Evolutionary conservation across 1,140 invertebrate genomes (phyloP).

Genomic region (Bombus balteatus): DNA sequence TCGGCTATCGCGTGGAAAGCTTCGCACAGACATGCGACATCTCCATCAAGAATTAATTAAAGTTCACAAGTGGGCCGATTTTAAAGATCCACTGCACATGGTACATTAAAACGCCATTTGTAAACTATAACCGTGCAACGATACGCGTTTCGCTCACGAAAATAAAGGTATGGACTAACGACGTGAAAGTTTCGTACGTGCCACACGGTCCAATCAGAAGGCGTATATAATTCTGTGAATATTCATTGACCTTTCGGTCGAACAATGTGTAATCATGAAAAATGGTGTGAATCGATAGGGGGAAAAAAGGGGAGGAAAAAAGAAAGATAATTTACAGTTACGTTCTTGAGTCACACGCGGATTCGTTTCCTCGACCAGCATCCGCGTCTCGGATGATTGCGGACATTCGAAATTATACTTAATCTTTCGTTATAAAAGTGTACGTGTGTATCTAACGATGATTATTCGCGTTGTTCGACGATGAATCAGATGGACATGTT

Average conservation of each 20-base stretch:
- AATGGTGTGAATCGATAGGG: background rate
- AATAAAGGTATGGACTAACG: conserved; percentile 57
- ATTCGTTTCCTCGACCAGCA: conserved; percentile 32
- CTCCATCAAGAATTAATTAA: background rate
- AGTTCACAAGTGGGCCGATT: background rate
- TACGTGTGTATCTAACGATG: conserved; percentile 25
- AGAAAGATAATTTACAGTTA: conserved; percentile 60
- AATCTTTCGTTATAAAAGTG: conserved; percentile 54
- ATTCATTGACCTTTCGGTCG: conserved; percentile 52
- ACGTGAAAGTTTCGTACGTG: conserved; percentile 60
- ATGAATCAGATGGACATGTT: conserved; percentile 40
- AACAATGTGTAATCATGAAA: conserved; percentile 35
- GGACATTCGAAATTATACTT: conserved; percentile 54
- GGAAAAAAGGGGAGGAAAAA: conserved; percentile 8
- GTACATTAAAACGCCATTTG: background rate
- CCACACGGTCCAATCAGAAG: background rate
- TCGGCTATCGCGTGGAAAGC: background rate
- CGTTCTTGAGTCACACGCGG: conserved; percentile 28
- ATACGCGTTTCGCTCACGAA: conserved; percentile 39
- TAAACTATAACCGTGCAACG: background rate
- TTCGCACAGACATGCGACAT: background rate
- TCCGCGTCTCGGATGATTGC: conserved; percentile 15
- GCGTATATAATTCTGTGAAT: conserved; percentile 47
- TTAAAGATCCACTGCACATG: background rate
- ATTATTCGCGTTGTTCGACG: conserved; percentile 34